Evolutionary conservation across 1,140 invertebrate species (phyloP), one percentile per base, ranked within the genome.

Genomic region (Papilio aristodemus): DNA sequence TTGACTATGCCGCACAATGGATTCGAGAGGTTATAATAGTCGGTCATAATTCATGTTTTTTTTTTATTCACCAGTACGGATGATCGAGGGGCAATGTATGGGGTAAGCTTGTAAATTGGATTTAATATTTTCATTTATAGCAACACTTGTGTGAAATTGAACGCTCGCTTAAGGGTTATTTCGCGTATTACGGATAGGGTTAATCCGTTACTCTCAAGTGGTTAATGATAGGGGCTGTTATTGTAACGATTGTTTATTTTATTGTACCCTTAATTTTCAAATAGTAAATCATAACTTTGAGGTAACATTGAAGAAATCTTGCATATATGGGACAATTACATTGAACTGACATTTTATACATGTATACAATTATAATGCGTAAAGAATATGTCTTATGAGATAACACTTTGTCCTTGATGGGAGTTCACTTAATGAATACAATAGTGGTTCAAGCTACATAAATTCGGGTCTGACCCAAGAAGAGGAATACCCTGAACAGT

Each of bases 61-160:
- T n/a, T 84, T 77, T 76, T 75, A 66, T 67, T 39, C 67, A 19
- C 13, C 66, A 59, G 74, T 75, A 73, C 57, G 77, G 84, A 85
- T 87, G 80, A 87, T 86, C 81, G 84, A 79, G 81, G 86, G 86
- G 84, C 76, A 76, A 83, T 76, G 54, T 75, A 73, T 74, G 83
- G 84, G 85, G 81, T 85, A 82, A 78, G 80, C 80, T 84, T 70
- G 75, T 83, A 84, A 90, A 91, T 91, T 91, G 89, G 89, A 91
- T 91, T 90, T 90, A 90, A 90, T 91, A 91, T 90, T 90, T 90
- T 83, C 80, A 77, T 86, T 86, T 85, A 85, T 85, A 71, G 81
- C 70, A 87, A 86, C 85, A 85, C 80, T 89, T 81, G 86, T 91
- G 89, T 89, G 86, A 89, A 91, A 91, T 91, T 87, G 86, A 75